Base-by-base conservation (phyloP, 2,113 vertebrate genomes). In the Gadus macrocephalus region DNA sequence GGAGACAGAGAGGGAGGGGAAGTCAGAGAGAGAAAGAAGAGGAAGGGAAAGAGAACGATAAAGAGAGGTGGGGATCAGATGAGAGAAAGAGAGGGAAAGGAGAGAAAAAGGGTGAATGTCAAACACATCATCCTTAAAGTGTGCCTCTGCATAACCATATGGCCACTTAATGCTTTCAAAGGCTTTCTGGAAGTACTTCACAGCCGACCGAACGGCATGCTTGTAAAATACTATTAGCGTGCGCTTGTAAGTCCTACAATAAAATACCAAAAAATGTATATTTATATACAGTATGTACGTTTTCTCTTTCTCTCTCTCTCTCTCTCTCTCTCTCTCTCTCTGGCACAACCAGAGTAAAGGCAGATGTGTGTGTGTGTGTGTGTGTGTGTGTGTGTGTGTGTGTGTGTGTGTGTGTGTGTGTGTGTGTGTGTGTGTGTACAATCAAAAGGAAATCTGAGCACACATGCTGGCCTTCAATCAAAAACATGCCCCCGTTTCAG, bases 91-190 rank as follows among this genome's bases (percentile, higher is more conserved):
- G 42, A 49, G 38, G 11, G 42, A 49, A 14, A 9, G 12, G 42
- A 49, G 42, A 49, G 42, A 49, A 49, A 49, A 17, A n/a, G 55
- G 6, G 55, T n/a, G 5, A 16, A 87, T 85, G 83, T 88, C 83
- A 81, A 85, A 82, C 81, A 78, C 83, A 89, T 87, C 78, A 65
- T 35, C 4, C 17, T 79, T 7, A 73, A 77, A 78, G 28, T 79
- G 83, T 88, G 89, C 70, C 75, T 67, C 71, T 77, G 82, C 82
- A 85, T 80, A 78, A 72, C 76, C 81, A 84, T 84, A 75, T 85
- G 81, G 76, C 79, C 81, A 73, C 74, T 87, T 78, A 78, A 70
- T 76, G 61, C 74, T 78, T 82, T 81, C 81, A 77, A 73, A 84
- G 73, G 63, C 64, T 77, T 58, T 70, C 75, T 80, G 80, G 72